phyloP scores from a whole-genome alignment of 2,113 vertebrate species.

The Notarius lentiginosus region DNA sequence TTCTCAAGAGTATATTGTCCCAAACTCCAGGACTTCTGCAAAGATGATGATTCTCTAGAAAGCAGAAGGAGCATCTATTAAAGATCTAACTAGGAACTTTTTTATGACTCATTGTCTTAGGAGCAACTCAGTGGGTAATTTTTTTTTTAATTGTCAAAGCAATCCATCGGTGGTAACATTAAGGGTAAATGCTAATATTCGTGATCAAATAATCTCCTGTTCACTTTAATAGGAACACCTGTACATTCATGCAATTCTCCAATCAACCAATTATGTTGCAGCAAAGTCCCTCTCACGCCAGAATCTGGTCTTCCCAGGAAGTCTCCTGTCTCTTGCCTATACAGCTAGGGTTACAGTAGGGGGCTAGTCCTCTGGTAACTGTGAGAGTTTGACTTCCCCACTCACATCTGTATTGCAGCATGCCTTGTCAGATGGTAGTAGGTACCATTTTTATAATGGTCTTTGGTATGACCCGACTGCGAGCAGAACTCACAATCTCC shows the following conservation, averaged over 20 bases:
- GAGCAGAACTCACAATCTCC: too few relatives aligned
- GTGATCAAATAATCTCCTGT: neutral
- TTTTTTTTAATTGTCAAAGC: neutral
- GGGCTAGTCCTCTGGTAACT: too few relatives aligned
- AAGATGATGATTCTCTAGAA: neutral
- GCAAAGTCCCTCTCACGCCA: neutral
- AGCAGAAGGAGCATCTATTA: conserved; percentile 3
- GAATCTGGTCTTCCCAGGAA: too few relatives aligned
- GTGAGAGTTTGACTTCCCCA: too few relatives aligned
- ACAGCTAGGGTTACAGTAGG: too few relatives aligned
- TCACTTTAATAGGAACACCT: neutral
- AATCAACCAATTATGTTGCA: neutral
- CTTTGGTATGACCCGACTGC: too few relatives aligned
- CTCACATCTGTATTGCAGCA: too few relatives aligned
- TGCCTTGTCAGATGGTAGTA: too few relatives aligned
- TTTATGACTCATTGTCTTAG: neutral
- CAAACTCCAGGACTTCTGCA: neutral
- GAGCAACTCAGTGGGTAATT: neutral
- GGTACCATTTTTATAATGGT: too few relatives aligned
- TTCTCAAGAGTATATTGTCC: neutral
- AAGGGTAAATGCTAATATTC: neutral
- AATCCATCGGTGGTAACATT: neutral
- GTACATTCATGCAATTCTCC: neutral
- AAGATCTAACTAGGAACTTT: conserved; percentile 9
- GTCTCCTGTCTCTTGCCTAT: too few relatives aligned